Evolutionary conservation across 2,888 invertebrate genomes (phyloP), one percentile per base, ranked within the genome.

Genomic region (Meandrusa payeni): DNA sequence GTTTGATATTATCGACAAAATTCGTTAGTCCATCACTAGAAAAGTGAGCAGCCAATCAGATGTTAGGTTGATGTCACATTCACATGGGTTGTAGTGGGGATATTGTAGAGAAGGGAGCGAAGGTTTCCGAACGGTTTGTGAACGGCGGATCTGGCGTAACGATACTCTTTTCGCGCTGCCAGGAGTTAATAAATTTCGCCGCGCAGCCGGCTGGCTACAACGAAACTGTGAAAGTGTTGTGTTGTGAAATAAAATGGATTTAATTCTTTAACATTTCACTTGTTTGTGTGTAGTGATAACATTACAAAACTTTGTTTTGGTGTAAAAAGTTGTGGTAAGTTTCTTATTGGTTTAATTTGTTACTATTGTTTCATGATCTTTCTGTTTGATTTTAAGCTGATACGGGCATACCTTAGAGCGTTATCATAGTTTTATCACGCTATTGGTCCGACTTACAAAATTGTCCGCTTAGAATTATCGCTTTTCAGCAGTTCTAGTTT

Each of bases 231-330:
- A 66, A 66, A 74, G 83, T 61, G 60, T 52, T 78, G 80, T 59
- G 48, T 64, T 61, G 66, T 72, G 75, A 64, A 69, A 62, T 67
- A 82, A 73, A 76, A 85, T 85, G 85, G 66, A 73, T 76, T 71
- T 72, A 70, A 61, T 60, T 61, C 67, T 63, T 55, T 81, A 69
- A 67, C 57, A 55, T 27, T 40, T 55, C 47, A 46, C 40, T 51
- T 48, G 54, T 59, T 51, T 59, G 65, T 71, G 67, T 50, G 53
- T 54, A 65, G 69, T 66, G 64, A 60, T 54, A 45, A 9, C 5
- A 28, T 24, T 17, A 33, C 9, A 45, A 54, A 54, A 59, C 51
- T 52, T 59, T 55, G 47, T 51, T n/a, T 33, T 24, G 12, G 54
- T 55, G 48, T 54, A 42, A 46, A 51, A 57, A 60, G 55, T 67